These are phyloP conservation scores for Acanthis flammea DNA, from an alignment of 2,797 vertebrate genomes.

Conservation along the genomic window DNA sequence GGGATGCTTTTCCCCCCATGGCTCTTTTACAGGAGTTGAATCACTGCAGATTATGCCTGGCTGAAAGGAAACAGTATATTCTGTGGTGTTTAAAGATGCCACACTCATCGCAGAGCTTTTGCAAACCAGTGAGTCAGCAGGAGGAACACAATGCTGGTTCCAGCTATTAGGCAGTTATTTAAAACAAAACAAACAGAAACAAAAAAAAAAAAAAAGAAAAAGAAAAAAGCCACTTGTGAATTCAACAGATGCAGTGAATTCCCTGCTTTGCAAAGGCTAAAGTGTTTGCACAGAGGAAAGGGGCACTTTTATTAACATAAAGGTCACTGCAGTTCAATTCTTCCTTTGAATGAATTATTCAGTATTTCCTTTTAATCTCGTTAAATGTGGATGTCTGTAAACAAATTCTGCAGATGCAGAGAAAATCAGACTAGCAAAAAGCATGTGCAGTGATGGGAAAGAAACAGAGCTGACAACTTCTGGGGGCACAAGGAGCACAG, in stretches of 20 bases:
- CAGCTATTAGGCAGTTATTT: slow-evolving; percentile 57
- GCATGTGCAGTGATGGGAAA: neutral
- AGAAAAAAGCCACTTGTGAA: slow-evolving; percentile 20
- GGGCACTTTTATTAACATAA: slow-evolving; percentile 41
- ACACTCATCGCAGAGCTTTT: slow-evolving; percentile 32
- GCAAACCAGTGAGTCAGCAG: slow-evolving; percentile 61
- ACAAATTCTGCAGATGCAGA: neutral
- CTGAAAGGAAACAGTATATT: slow-evolving; percentile 52
- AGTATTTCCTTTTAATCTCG: slow-evolving; percentile 16
- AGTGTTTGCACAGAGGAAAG: slow-evolving; percentile 38
- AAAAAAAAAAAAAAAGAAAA: neutral
- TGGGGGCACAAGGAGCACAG: neutral
- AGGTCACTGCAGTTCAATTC: slow-evolving; percentile 41
- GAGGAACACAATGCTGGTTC: slow-evolving; percentile 39
- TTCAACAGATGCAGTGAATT: slow-evolving; percentile 52
- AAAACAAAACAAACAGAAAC: slow-evolving; percentile 56
- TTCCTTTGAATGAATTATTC: slow-evolving; percentile 30
- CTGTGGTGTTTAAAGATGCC: slow-evolving; percentile 36
- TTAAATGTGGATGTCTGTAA: slow-evolving; percentile 9
- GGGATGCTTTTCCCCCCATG: neutral
- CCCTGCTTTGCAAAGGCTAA: slow-evolving; percentile 20
- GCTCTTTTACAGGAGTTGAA: neutral
- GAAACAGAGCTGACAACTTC: neutral
- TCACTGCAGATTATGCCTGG: slow-evolving; percentile 23
- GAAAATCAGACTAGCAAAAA: neutral